These are phyloP conservation scores for Paramuricea clavata DNA, from an alignment of 92 coral and sea anemone species.

Conservation along the genomic window DNA sequence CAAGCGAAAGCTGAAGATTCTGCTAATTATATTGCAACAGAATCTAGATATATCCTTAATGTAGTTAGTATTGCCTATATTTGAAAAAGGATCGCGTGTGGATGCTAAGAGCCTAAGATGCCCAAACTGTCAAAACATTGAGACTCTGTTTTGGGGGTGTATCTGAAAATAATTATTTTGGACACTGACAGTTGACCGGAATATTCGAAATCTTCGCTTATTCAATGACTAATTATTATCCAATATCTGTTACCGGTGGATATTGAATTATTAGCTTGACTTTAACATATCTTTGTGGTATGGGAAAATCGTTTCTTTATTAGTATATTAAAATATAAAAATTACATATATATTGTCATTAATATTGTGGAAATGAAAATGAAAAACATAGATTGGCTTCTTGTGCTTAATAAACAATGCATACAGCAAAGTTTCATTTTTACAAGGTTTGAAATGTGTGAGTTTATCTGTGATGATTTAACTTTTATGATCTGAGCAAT, in stretches of 20 bases:
- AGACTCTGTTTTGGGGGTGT: background rate
- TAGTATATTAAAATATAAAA: background rate
- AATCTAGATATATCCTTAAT: background rate
- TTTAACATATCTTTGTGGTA: background rate
- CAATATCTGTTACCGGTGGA: background rate
- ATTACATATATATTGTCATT: background rate
- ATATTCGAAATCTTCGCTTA: slow-evolving; percentile 10
- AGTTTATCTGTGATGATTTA: background rate
- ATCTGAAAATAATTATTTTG: background rate
- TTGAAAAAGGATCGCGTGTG: background rate
- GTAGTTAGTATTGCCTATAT: background rate
- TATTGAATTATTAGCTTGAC: background rate
- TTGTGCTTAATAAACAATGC: background rate
- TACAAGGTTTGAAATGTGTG: background rate
- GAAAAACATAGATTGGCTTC: background rate
- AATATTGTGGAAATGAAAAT: too few relatives aligned
- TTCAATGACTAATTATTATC: background rate
- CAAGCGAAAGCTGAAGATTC: background rate
- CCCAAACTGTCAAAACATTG: background rate
- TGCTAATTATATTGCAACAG: background rate
- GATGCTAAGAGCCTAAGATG: background rate
- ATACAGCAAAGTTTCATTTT: background rate
- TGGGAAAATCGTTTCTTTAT: background rate
- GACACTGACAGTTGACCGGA: slow-evolving; percentile 19
- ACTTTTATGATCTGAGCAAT: background rate